These are phyloP conservation scores for Caradrina kadenii DNA, from an alignment of 2,888 invertebrate species.

Conservation along the genomic window DNA sequence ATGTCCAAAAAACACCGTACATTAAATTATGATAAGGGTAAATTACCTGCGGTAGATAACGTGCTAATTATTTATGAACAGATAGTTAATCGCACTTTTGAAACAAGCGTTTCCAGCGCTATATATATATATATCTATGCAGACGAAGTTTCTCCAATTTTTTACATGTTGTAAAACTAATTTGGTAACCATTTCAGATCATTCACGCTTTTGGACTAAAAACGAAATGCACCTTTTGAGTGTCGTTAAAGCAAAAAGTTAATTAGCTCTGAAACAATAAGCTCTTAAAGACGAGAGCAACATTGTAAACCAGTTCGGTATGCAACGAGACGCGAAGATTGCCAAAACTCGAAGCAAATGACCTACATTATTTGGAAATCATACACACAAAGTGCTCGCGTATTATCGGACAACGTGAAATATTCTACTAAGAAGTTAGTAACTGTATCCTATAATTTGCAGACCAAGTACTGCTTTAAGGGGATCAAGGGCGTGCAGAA, in stretches of 20 bases:
- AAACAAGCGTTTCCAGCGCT: neutral
- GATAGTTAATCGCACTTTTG: neutral
- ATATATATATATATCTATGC: neutral
- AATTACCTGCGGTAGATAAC: constrained; percentile 8
- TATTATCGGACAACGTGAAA: constrained; percentile 36
- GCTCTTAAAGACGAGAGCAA: constrained; percentile 27
- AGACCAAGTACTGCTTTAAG: constrained; percentile 14
- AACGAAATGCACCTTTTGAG: constrained; percentile 32
- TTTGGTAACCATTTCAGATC: constrained; percentile 32
- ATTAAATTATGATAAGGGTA: constrained; percentile 3
- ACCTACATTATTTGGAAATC: constrained; percentile 62
- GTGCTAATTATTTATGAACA: neutral
- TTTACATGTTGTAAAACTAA: constrained; percentile 9
- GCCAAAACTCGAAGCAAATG: constrained; percentile 57
- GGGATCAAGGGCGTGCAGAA: constrained; percentile 6
- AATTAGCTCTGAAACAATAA: constrained; percentile 48
- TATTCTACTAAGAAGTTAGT: constrained; percentile 22
- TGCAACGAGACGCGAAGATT: constrained; percentile 42
- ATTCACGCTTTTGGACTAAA: constrained; percentile 44
- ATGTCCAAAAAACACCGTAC: neutral
- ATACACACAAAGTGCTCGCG: constrained; percentile 29
- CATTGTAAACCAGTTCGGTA: constrained; percentile 39
- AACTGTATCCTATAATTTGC: constrained; percentile 20
- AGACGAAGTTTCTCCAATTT: constrained; percentile 11
- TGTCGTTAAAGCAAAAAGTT: constrained; percentile 38